Percentiles rank a stretch among this genome's conserved stretches.
Conservation (phyloP, 23 tunicate species). For the Phallusia fumigata region DNA sequence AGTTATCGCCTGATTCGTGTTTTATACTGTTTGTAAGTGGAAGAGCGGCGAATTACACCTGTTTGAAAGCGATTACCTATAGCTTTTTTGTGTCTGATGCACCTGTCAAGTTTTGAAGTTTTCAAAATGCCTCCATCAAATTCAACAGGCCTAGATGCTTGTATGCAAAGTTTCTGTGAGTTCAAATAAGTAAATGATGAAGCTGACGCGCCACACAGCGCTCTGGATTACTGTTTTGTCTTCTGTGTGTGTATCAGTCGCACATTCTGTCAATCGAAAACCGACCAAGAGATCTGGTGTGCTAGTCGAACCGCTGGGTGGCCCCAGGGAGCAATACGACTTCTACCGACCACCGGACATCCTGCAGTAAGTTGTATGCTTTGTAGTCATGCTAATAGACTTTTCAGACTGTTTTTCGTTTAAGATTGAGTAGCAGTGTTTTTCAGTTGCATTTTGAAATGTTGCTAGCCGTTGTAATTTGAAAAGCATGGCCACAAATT, state of each 20-base stretch:
- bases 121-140: not conserved
- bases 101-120: not conserved
- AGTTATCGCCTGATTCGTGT: too few relatives aligned
- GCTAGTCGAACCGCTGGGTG: not conserved
- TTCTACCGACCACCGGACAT: not conserved
- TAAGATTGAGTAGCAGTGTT: too few relatives aligned
- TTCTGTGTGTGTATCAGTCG: not conserved
- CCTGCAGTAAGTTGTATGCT: not conserved
- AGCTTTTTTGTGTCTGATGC: too few relatives aligned
- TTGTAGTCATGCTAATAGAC: not conserved
- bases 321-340: conserved; percentile 2
- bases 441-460: too few relatives aligned
- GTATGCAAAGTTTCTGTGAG: not conserved
- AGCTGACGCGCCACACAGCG: not conserved
- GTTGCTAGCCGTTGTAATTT: too few relatives aligned
- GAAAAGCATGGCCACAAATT: too few relatives aligned
- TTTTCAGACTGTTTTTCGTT: not conserved
- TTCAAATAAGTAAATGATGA: not conserved
- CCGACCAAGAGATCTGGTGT: not conserved
- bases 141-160: not conserved
- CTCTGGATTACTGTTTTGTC: not conserved
- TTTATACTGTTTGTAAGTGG: too few relatives aligned
- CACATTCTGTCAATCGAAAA: not conserved
- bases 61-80: too few relatives aligned
- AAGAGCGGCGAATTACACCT: too few relatives aligned